These are phyloP conservation scores for Tenodera sinensis DNA, from an alignment of 2,888 invertebrate species.

Conservation along the genomic window DNA sequence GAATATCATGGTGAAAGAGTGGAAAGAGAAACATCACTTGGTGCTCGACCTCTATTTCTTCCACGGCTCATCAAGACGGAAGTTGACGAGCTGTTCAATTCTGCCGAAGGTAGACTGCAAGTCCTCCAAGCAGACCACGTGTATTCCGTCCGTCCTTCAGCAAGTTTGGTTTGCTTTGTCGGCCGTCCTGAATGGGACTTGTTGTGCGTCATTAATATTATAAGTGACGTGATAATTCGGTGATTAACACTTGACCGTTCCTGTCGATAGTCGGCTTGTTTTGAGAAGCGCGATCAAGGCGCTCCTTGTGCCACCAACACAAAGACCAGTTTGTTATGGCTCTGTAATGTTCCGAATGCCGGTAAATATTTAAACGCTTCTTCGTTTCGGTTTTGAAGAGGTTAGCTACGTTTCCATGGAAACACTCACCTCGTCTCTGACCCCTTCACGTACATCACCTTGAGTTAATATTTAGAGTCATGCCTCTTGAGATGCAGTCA, in stretches of 20 bases:
- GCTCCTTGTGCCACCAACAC: background rate
- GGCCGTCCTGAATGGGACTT: background rate
- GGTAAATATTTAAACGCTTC: conserved; percentile 23
- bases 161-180: background rate
- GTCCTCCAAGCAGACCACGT: background rate
- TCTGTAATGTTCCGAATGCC: conserved; percentile 18
- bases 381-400: background rate
- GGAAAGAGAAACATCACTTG: background rate
- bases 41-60: background rate
- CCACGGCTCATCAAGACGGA: no score
- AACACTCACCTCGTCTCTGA: background rate
- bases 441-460: background rate
- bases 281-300: background rate
- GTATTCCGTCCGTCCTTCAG: background rate
- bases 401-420: background rate
- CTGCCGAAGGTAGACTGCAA: background rate
- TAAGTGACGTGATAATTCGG: conserved; percentile 24
- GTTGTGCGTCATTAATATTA: background rate
- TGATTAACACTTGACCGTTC: conserved; percentile 21
- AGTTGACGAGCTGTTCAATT: no score
- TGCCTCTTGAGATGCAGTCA: background rate
- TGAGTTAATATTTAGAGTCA: background rate
- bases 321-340: background rate
- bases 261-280: background rate
- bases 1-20: background rate